Evolutionary conservation across 2,797 vertebrate genomes (phyloP).

Genomic region (Scolopax rusticola): DNA sequence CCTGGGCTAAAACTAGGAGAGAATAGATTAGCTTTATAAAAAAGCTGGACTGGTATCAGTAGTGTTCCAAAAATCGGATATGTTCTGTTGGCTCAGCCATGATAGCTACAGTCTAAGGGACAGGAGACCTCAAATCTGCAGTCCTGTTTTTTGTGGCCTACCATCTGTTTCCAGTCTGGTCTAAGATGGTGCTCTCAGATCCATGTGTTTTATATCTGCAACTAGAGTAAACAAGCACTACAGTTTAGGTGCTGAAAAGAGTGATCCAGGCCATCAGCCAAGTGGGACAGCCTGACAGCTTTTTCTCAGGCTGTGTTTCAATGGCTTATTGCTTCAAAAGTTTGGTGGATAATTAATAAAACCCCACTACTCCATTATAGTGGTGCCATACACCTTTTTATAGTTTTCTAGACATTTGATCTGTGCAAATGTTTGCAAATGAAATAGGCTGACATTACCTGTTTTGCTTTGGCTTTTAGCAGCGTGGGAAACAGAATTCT

Average conservation of each 20-base stretch:
- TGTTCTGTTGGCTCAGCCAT: background rate
- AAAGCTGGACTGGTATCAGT: background rate
- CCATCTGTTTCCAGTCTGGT: background rate
- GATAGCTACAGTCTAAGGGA: background rate
- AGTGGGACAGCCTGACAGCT: background rate
- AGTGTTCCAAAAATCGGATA: background rate
- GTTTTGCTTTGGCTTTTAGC: background rate
- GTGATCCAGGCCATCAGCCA: background rate
- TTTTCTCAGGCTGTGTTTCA: background rate
- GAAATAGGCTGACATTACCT: background rate
- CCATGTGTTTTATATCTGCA: background rate
- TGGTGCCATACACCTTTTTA: background rate
- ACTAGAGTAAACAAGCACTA: background rate
- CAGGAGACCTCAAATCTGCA: background rate
- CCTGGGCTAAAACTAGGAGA: background rate
- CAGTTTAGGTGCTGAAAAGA: background rate
- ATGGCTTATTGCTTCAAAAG: background rate
- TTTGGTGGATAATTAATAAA: background rate
- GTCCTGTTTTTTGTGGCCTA: background rate
- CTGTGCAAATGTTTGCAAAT: background rate
- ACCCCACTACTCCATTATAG: background rate
- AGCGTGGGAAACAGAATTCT: background rate
- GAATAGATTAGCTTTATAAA: background rate
- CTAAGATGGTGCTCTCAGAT: background rate
- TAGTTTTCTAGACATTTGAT: background rate